A percentile compares a stretch with the other conserved stretches of the same genome.
Conservation (phyloP, 2,888 invertebrate genomes). For the Augochlorella aurata region DNA sequence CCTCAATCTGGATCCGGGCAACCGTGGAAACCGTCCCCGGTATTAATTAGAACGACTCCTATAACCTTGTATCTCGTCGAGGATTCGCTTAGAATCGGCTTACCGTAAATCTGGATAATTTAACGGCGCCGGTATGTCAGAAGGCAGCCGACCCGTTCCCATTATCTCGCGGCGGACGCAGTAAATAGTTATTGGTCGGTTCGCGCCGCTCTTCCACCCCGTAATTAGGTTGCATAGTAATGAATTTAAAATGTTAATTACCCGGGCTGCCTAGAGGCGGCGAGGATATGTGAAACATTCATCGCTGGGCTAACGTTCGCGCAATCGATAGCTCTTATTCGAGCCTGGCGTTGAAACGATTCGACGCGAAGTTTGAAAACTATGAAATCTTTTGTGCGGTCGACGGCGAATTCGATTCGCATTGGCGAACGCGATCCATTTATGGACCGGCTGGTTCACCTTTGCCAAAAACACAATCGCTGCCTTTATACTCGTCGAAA, state of each 20-base stretch:
- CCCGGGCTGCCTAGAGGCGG: not conserved
- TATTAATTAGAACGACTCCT: constrained; percentile 31
- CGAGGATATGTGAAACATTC: constrained; percentile 15
- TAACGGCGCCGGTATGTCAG: constrained; percentile 22
- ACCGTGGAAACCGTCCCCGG: not conserved
- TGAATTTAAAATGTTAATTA: constrained; percentile 57
- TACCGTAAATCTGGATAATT: constrained; percentile 38
- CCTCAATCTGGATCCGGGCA: not conserved
- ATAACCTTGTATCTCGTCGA: not conserved
- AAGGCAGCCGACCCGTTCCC: constrained; percentile 19
- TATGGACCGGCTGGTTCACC: not conserved
- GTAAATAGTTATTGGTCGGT: constrained; percentile 47
- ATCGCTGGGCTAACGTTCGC: constrained; percentile 24
- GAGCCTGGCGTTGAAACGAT: not conserved
- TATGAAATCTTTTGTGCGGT: not conserved
- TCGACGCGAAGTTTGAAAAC: not conserved
- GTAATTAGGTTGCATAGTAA: constrained; percentile 41
- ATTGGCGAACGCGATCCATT: not conserved
- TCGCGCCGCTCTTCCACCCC: constrained; percentile 27
- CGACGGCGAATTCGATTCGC: not conserved
- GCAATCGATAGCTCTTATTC: constrained; percentile 25
- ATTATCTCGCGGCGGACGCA: constrained; percentile 40
- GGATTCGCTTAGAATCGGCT: constrained; percentile 29
- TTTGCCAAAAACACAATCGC: not conserved
- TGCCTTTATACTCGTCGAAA: not conserved